phyloP scores from a whole-genome alignment of 1,140 invertebrate genomes.

The Solenopsis fugax region DNA sequence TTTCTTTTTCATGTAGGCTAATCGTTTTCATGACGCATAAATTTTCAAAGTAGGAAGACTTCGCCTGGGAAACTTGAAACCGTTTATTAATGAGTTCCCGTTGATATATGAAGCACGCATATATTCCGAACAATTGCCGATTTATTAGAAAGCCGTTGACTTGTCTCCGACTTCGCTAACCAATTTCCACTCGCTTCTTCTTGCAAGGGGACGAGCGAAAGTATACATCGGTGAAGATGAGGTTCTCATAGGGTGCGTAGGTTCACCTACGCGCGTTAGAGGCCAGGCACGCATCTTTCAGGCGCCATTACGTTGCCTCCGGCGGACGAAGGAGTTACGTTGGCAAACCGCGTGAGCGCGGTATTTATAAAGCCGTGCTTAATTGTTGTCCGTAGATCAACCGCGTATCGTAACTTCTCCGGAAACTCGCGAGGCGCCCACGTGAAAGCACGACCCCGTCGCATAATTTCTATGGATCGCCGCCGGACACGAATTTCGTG shows the following conservation, averaged over 20 bases:
- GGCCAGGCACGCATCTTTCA: constrained; percentile 65
- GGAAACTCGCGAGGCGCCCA: constrained; percentile 76
- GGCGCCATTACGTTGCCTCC: constrained; percentile 72
- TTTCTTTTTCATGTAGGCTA: not conserved
- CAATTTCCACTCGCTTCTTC: constrained; percentile 18
- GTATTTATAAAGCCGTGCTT: constrained; percentile 79
- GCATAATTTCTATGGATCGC: constrained; percentile 73
- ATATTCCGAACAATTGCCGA: constrained; percentile 40
- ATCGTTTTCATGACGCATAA: constrained; percentile 19
- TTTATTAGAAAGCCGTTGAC: constrained; percentile 49
- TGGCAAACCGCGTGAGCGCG: constrained; percentile 63
- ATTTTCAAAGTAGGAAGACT: constrained; percentile 10
- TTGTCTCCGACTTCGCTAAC: constrained; percentile 45
- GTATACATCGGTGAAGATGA: constrained; percentile 54
- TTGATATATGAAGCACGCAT: constrained; percentile 44
- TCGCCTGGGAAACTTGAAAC: constrained; percentile 37
- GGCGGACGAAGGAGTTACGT: constrained; percentile 73
- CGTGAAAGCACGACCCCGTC: constrained; percentile 67
- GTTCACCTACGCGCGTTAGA: constrained; percentile 66
- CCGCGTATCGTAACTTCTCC: constrained; percentile 76
- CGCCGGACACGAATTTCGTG: constrained; percentile 47
- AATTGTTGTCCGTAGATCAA: constrained; percentile 81
- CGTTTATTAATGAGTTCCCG: constrained; percentile 8
- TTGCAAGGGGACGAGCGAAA: not conserved
- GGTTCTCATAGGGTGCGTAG: constrained; percentile 71